Percentiles rank a stretch among this genome's conserved stretches.
Conservation (phyloP, 1,140 invertebrate genomes). For the Drosophila pseudoananassae region DNA sequence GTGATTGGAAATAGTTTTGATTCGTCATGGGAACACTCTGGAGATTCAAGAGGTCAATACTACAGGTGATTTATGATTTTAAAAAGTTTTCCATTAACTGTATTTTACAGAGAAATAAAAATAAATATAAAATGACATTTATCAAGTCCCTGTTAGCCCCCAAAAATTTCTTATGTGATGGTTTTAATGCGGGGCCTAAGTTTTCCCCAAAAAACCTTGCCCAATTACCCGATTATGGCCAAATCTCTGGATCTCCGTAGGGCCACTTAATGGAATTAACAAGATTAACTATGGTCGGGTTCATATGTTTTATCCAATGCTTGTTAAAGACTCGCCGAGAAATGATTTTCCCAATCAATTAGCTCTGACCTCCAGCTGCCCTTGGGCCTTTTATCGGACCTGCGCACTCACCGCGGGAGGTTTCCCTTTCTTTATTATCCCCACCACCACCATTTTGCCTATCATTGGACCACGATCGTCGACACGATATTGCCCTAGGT, state of each 20-base stretch:
- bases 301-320: conserved; percentile 36
- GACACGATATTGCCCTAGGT: conserved; percentile 81
- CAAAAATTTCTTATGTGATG: conserved; percentile 15
- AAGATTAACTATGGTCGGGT: conserved; percentile 34
- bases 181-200: background rate
- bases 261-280: conserved; percentile 49
- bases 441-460: conserved; percentile 11
- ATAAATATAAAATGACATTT: background rate
- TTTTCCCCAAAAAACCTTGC: conserved; percentile 1
- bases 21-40: conserved; percentile 36
- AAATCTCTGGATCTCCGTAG: conserved; percentile 30
- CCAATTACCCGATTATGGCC: conserved; percentile 30
- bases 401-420: conserved; percentile 34
- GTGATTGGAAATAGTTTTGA: conserved; percentile 29
- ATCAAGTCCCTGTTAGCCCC: background rate
- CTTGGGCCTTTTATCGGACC: conserved; percentile 28
- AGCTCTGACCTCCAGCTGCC: conserved; percentile 66
- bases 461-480: conserved; percentile 65
- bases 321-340: conserved; percentile 42
- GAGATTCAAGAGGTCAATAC: background rate
- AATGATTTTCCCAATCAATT: conserved; percentile 75
- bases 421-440: conserved; percentile 23
- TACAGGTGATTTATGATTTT: conserved; percentile 2
- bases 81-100: background rate
- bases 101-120: background rate